Base-by-base conservation (phyloP, 2,888 invertebrate species). In the Parnassius orleans region DNA sequence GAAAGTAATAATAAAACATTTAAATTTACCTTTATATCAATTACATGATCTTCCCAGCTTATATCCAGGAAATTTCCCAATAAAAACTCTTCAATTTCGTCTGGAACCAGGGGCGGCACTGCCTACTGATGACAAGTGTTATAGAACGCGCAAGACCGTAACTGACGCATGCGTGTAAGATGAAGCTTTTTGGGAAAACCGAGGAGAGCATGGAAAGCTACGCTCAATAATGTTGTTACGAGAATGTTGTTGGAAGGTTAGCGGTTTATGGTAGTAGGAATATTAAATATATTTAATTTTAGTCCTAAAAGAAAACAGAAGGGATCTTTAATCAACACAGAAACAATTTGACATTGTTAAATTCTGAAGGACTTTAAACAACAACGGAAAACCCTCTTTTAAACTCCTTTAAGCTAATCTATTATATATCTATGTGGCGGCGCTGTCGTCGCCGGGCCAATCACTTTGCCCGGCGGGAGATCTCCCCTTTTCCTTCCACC, bases 61-160 rank as follows among this genome's bases (percentile, higher is more conserved):
- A 42, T 7, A 57, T 44, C 44, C 41, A 53, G 48, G 43, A 44
- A 67, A 65, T 57, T 66, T 71, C 72, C 72, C 75, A 1, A 70
- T 76, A 75, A 74, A n/a, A 70, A 46, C 62, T 71, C 33, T 74
- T 72, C 70, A 73, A 75, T 84, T 86, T 87, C 86, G 86, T 86
- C 86, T 79, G 77, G 73, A 74, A 70, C 72, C 72, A 67, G 68
- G 72, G 72, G 69, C 67, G 71, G 73, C 72, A 77, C 73, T 77
- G 79, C 73, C 71, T 77, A 80, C 72, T 72, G 84, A 79, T 88
- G 88, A 87, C 90, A 87, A 80, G 70, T 84, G 87, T 83, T 83
- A 84, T 52, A 50, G 42, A 33, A 47, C 61, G 80, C 85, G 83
- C 84, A 83, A 74, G 83, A 65, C 68, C 53, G 61, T 19, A 57